A percentile compares a stretch with the other conserved stretches of the same genome.
Evolutionary conservation across 2,113 vertebrate species (phyloP).

Genomic region (Carettochelys insculpta): DNA sequence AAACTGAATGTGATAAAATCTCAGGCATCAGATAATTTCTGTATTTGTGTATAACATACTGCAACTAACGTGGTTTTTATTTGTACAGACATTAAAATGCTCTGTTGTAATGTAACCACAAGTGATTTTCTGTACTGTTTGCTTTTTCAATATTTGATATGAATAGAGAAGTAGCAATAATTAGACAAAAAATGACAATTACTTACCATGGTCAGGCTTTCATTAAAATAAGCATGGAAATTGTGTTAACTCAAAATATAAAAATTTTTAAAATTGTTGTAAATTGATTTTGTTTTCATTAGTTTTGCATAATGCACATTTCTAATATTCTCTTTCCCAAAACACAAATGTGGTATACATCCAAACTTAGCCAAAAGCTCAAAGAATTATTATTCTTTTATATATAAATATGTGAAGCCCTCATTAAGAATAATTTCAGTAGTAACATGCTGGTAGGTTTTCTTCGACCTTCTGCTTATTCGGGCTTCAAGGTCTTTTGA

Average conservation of each 20-base stretch:
- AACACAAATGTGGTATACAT: not conserved
- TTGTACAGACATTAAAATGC: not conserved
- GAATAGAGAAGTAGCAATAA: not conserved
- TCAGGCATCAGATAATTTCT: not conserved
- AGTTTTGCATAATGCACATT: not conserved
- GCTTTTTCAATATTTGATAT: not conserved
- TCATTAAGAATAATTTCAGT: slow-evolving; percentile 26
- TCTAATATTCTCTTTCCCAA: not conserved
- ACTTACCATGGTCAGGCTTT: not conserved
- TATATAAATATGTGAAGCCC: not conserved
- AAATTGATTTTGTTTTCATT: not conserved
- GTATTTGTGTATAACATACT: not conserved
- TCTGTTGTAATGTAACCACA: too few relatives aligned
- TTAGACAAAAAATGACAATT: not conserved
- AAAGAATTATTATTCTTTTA: slow-evolving; percentile 6
- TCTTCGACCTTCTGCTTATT: not conserved
- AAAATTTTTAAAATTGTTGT: not conserved
- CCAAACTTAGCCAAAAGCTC: not conserved
- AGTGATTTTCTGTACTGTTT: not conserved
- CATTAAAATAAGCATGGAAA: not conserved
- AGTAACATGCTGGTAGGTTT: not conserved
- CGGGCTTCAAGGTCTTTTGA: slow-evolving; percentile 47
- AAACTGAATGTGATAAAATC: not conserved
- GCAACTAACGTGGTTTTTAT: not conserved
- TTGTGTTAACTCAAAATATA: not conserved